A percentile compares a stretch with the other conserved stretches of the same genome.
These are phyloP conservation scores for Natator depressus DNA, from an alignment of 2,113 vertebrate genomes.

Conservation along the genomic window DNA sequence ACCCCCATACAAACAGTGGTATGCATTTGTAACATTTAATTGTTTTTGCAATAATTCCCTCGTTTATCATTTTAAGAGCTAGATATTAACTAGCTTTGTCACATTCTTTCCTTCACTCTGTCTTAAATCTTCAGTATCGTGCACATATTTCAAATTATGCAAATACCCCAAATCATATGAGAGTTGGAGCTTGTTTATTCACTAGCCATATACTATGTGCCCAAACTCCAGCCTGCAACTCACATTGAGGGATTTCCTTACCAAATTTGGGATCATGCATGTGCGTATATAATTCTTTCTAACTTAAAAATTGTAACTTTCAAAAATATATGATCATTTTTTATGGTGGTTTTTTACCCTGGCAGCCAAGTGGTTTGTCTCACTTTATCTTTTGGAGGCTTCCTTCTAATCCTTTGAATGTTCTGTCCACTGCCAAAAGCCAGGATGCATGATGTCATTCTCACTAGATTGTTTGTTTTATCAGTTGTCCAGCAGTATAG, in stretches of 20 bases:
- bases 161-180: neutral
- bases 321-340: neutral
- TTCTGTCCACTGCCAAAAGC: neutral
- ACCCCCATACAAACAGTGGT: neutral
- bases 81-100: neutral
- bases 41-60: neutral
- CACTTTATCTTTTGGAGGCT: neutral
- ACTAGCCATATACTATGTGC: neutral
- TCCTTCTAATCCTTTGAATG: neutral
- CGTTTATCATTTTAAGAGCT: neutral
- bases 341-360: neutral
- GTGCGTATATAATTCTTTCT: neutral
- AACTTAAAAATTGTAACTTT: neutral
- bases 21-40: neutral
- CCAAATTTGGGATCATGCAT: neutral
- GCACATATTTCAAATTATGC: neutral
- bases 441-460: neutral
- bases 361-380: neutral
- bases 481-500: neutral
- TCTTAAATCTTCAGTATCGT: neutral
- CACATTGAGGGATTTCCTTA: fast-evolving
- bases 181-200: neutral
- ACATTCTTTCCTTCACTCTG: neutral
- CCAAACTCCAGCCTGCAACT: neutral
- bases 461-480: neutral